Base-by-base conservation (phyloP, 2,113 vertebrate genomes). In the Myiozetetes cayanensis region DNA sequence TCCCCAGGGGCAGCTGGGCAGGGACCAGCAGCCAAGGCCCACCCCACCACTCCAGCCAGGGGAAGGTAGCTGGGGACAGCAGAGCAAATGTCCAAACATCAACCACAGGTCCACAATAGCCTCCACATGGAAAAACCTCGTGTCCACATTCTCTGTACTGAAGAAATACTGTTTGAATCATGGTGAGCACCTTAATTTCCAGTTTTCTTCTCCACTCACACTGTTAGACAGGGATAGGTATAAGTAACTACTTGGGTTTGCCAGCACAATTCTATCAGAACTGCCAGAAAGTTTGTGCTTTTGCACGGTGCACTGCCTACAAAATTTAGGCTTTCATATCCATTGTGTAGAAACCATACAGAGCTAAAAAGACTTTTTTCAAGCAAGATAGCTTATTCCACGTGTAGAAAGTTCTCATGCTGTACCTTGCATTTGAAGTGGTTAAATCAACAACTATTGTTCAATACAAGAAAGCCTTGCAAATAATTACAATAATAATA, bases 1-100 rank as follows among this genome's bases (percentile, higher is more conserved):
- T n/a, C 14, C 10, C 21, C 1, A 0, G 17, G 10, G 12, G 3
- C 1, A 5, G 12, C 33, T 35, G 24, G 14, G 11, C 46, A 56
- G 14, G 24, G 47, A 49, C 3, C 28, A 47, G 30, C 47, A 47
- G 33, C 24, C 43, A 47, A 10, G 8, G 25, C 33, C 55, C 2
- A 2, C 59, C 25, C 55, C 44, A 55, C 3, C 28, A 47, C 24
- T 24, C 8, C 58, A 79, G 41, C 13, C 19, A 30, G 24, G 30
- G 53, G 12, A 49, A 71, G 49, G 12, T 28, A 77, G 46, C 17
- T 53, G 55, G 14, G 28, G 14, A 15, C 9, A 62, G 3, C 18
- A 24, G 24, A 10, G 15, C 25, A 76, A 21, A 73, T 39, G 44
- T 68, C 80, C 63, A 84, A 20, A 52, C 33, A 30, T 33, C 19